Base-by-base conservation (phyloP, 2,113 vertebrate species). In the Chaenocephalus aceratus region DNA sequence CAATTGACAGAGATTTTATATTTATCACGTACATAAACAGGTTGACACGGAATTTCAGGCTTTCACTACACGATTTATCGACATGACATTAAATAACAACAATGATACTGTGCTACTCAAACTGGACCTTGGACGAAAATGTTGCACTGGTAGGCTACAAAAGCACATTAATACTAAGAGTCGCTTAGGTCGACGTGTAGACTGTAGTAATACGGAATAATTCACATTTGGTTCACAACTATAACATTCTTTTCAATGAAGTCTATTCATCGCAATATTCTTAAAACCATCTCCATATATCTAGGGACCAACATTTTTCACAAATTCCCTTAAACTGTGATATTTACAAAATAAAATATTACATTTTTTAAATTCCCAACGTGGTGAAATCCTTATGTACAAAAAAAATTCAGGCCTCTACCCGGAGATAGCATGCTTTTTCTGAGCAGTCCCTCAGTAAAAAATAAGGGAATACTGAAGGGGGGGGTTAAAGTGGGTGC, bases 181-280 rank as follows among this genome's bases (percentile, higher is more conserved):
- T 98, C 96, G 96, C 96, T 98, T 97, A 98, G 96, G 95, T 97
- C 95, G 97, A 99, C 97, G 97, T 97, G 96, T 96, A 97, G 97
- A 99, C 98, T 97, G 97, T 95, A 97, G 96, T 97, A 96, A 97
- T 99, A 99, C 98, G 97, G 97, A 97, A 96, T 97, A 97, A 97
- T 99, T 99, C 98, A 99, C 98, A 99, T 99, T 99, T 98, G 97
- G 97, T 98, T 98, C 97, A 99, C 98, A 96, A 98, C 98, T 98
- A 98, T 96, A 96, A 98, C 98, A 99, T 98, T 97, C 97, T 98
- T 96, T 96, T 97, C 96, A 97, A 96, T 97, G 96, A 97, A 96
- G 96, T 97, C 97, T 97, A 97, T 96, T 96, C 96, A 96, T 97
- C 96, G 96, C 95, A 96, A 96, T 97, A 96, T 93, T 96, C 94